phyloP scores from a whole-genome alignment of 2,888 invertebrate genomes.

The Lydus trimaculatus region DNA sequence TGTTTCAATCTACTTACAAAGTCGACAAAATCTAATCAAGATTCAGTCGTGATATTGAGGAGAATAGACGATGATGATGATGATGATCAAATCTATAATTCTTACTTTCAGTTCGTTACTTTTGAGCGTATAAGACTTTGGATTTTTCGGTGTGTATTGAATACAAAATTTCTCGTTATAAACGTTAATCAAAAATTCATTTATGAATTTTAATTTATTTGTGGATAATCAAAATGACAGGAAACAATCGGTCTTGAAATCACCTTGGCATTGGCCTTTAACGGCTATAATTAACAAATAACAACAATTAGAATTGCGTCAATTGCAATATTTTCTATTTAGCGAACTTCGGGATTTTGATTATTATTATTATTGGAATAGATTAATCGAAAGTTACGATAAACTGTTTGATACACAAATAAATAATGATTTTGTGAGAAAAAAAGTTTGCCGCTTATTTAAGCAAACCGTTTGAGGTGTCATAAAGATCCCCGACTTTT shows the following conservation, averaged over 20 bases:
- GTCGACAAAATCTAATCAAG: constrained; percentile 4
- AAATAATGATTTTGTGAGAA: too few relatives aligned
- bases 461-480: neutral
- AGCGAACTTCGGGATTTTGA: neutral
- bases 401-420: neutral
- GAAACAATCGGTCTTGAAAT: constrained; percentile 28
- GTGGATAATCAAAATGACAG: constrained; percentile 7
- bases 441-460: neutral
- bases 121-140: neutral
- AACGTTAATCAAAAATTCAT: neutral
- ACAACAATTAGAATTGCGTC: neutral
- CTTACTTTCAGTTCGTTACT: neutral
- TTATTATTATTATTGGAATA: neutral
- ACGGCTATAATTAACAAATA: constrained; percentile 14
- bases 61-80: constrained; percentile 3
- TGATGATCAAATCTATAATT: constrained; percentile 4
- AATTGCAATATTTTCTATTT: neutral
- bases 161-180: neutral
- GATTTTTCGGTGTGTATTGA: neutral
- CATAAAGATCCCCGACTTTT: neutral
- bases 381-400: neutral
- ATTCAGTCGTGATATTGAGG: constrained; percentile 4
- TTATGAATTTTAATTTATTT: neutral
- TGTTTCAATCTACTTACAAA: constrained; percentile 2
- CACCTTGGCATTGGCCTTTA: constrained; percentile 34